Evolutionary conservation across 1,140 invertebrate genomes (phyloP).

Genomic region (Tetramorium alpestre): DNA sequence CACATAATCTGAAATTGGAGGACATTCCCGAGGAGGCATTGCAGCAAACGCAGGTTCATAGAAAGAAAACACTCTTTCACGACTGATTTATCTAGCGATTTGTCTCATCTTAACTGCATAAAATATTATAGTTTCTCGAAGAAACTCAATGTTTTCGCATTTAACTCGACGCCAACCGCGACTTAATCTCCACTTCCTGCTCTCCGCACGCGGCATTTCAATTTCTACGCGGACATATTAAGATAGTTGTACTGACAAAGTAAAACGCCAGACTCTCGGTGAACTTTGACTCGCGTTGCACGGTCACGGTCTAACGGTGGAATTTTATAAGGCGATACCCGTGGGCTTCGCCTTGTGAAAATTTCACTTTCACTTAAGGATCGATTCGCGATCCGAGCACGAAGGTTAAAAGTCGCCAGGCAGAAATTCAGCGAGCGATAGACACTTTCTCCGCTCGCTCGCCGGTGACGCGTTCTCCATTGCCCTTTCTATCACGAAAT

Average conservation of each 20-base stretch:
- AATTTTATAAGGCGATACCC: conserved; percentile 17
- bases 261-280: background rate
- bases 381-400: conserved; percentile 34
- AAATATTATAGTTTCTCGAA: background rate
- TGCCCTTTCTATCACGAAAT: background rate
- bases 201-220: background rate
- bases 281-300: conserved; percentile 9
- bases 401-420: conserved; percentile 40
- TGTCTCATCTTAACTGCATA: background rate
- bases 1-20: conserved; percentile 22
- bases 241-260: background rate
- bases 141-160: background rate
- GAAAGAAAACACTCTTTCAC: background rate
- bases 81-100: too few relatives aligned
- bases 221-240: background rate
- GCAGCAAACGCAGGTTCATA: conserved; percentile 41
- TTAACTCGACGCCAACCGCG: background rate
- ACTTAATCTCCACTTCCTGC: background rate
- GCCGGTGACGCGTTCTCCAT: background rate
- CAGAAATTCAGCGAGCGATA: conserved; percentile 42
- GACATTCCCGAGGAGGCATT: conserved; percentile 20
- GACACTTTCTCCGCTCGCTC: conserved; percentile 41
- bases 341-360: conserved; percentile 16
- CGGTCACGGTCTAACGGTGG: background rate
- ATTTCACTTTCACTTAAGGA: conserved; percentile 53